Evolutionary conservation across 2,797 vertebrate species (phyloP), one percentile per base, ranked within the genome.

Genomic region (Erpetoichthys calabaricus): DNA sequence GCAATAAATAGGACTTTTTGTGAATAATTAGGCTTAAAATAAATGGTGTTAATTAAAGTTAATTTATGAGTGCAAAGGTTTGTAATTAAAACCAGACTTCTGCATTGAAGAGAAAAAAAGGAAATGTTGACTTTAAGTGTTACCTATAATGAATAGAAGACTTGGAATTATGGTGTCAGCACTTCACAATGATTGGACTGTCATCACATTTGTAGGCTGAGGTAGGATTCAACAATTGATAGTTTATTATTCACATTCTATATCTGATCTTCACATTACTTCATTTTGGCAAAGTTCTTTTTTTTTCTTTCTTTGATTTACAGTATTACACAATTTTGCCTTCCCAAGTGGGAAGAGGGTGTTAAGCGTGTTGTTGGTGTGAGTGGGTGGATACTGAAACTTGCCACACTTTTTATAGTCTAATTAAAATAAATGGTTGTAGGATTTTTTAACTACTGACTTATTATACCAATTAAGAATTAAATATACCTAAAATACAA

Each of bases 21-120:
- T 44, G 53, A 54, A 54, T 54, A 54, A 54, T 54, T 41, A 41
- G 53, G 53, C 42, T 54, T 42, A 54, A 54, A 54, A 54, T 54
- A 54, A 54, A 54, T 43, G 3, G 25, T 54, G 53, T 54, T 54
- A 54, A 54, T 54, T 54, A 54, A 41, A 54, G 53, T 7, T 5
- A 54, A 54, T 54, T 54, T 54, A 54, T 42, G 41, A 54, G 10
- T 7, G 7, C 41, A 42, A 8, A 54, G 53, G 44, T 54, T 42
- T 42, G 42, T 54, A 54, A 54, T 54, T 54, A 54, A 10, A 54
- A 54, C 9, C 53, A 54, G 53, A 5, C 53, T 42, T 8, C 41
- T 54, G n/a, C 41, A 54, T 42, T 54, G 53, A 25, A 25, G 8
- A 51, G 41, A 25, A 51, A 9, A 7, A 54, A 54, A 54, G 53